Evolutionary conservation across 1,140 invertebrate genomes (phyloP).

Genomic region (Drosophila paulistorum): DNA sequence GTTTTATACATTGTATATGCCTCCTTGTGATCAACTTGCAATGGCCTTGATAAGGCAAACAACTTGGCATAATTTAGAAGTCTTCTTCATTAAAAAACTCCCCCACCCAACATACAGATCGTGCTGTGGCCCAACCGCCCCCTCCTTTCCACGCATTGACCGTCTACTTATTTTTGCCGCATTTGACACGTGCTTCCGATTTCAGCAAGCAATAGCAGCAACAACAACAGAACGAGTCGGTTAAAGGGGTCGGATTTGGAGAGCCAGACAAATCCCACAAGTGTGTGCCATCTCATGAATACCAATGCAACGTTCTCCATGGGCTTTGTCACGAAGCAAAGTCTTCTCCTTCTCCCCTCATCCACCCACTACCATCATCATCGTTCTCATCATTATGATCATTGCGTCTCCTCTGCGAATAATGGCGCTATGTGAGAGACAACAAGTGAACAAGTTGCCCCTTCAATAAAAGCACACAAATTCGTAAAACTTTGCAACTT

Average conservation of each 20-base stretch:
- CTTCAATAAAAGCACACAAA: conserved; percentile 37
- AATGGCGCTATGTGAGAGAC: conserved; percentile 3
- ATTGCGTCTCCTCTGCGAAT: not conserved
- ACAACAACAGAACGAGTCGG: conserved; percentile 49
- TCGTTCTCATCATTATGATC: not conserved
- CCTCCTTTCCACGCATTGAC: not conserved
- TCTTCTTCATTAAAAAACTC: not conserved
- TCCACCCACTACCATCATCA: not conserved
- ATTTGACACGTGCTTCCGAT: conserved; percentile 76
- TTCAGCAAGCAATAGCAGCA: no score
- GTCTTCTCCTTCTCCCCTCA: no score
- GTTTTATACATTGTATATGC: no score
- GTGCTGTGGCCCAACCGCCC: not conserved
- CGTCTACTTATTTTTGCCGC: conserved; percentile 46
- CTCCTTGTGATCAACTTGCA: not conserved
- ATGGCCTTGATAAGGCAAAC: conserved; percentile 26
- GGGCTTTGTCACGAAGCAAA: conserved; percentile 42
- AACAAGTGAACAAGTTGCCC: conserved; percentile 13
- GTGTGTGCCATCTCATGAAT: conserved; percentile 73
- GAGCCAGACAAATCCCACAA: conserved; percentile 69
- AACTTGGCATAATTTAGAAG: not conserved
- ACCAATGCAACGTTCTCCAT: conserved; percentile 21
- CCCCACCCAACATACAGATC: not conserved
- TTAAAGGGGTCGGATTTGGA: not conserved
- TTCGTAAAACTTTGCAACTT: conserved; percentile 48